Evolutionary conservation across 1,140 invertebrate genomes (phyloP).

Genomic region (Brachionus paranguensis): DNA sequence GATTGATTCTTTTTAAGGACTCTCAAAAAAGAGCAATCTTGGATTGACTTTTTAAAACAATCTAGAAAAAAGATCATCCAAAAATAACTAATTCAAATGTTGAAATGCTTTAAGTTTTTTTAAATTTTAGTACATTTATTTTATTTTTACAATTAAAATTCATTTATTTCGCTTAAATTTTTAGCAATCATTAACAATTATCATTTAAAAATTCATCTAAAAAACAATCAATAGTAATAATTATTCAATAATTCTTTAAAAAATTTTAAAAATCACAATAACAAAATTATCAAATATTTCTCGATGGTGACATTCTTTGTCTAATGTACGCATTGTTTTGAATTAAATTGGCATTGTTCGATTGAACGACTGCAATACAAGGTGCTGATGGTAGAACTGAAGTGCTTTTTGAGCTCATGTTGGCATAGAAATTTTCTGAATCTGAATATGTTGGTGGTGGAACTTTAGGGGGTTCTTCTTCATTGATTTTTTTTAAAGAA

Average conservation of each 20-base stretch:
- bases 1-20: too few species aligned
- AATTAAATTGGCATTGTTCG: neutral
- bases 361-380: neutral
- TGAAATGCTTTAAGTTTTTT: too few species aligned
- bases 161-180: too few species aligned
- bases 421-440: neutral
- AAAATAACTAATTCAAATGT: too few species aligned
- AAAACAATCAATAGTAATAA: neutral
- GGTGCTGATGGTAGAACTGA: slow-evolving; percentile 20
- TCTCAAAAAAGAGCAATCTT: too few species aligned
- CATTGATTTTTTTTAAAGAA: neutral
- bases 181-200: neutral
- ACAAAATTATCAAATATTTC: slow-evolving; percentile 4
- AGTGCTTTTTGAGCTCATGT: neutral
- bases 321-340: neutral
- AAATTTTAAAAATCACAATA: neutral
- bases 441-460: slow-evolving; percentile 32
- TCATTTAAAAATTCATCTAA: neutral
- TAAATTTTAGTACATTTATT: too few species aligned
- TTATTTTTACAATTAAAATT: too few species aligned
- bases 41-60: too few species aligned
- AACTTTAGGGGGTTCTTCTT: slow-evolving; percentile 5
- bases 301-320: neutral
- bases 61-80: too few species aligned
- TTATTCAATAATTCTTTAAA: too few species aligned